phyloP scores from a whole-genome alignment of 2,113 vertebrate species.

The Nerophis lumbriciformis region DNA sequence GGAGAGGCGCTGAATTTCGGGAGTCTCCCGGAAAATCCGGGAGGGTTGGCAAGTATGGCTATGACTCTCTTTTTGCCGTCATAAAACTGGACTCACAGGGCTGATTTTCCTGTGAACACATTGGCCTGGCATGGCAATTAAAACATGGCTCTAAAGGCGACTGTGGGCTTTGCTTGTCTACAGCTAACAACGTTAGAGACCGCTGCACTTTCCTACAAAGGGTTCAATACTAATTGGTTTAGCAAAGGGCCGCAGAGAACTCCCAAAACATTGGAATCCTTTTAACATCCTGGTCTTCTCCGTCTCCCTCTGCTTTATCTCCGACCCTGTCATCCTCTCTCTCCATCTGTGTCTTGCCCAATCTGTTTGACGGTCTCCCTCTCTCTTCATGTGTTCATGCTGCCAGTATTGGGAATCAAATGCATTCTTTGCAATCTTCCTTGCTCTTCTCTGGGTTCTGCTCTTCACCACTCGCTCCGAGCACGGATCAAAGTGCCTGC shows the following conservation, averaged over 20 bases:
- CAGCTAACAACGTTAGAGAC: slow-evolving; percentile 59
- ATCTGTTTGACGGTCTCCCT: slow-evolving; percentile 26
- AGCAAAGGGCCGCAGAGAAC: slow-evolving; percentile 60
- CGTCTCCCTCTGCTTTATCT: slow-evolving; percentile 48
- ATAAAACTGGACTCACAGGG: slow-evolving; percentile 10
- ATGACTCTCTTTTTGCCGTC: neutral
- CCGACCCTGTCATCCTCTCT: slow-evolving; percentile 14
- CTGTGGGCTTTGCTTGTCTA: slow-evolving; percentile 50
- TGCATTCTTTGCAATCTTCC: slow-evolving; percentile 67
- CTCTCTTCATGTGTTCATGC: slow-evolving; percentile 21
- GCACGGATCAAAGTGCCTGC: slow-evolving; percentile 73
- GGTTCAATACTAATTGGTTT: slow-evolving; percentile 76
- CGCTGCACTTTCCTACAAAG: slow-evolving; percentile 60
- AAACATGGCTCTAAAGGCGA: slow-evolving; percentile 61
- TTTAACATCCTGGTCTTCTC: slow-evolving; percentile 67
- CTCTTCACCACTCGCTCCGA: slow-evolving; percentile 55
- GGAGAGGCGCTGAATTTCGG: no score
- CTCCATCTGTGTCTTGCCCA: slow-evolving; percentile 14
- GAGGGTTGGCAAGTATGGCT: no score
- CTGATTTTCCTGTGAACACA: slow-evolving; percentile 12
- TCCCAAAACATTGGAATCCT: slow-evolving; percentile 64
- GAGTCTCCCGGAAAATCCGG: no score
- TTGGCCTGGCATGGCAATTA: slow-evolving; percentile 60
- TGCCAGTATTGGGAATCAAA: slow-evolving; percentile 58
- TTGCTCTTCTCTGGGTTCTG: slow-evolving; percentile 48